A percentile compares a stretch with the other conserved stretches of the same genome.
Conservation (phyloP, 2,797 vertebrate genomes). For the Pitangus sulphuratus region DNA sequence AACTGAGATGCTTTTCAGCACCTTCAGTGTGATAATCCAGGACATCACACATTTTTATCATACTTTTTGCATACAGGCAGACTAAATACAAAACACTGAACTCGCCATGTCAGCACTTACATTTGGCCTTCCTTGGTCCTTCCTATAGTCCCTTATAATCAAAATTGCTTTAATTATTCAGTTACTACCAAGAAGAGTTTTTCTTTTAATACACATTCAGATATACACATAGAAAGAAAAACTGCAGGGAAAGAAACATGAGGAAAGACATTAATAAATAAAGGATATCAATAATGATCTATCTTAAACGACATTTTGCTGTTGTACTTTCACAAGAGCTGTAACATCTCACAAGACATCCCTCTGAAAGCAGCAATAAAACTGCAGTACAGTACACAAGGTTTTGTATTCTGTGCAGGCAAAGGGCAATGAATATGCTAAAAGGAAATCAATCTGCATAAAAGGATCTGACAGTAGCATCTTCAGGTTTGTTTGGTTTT, state of each 20-base stretch:
- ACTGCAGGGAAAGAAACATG: constrained; percentile 6
- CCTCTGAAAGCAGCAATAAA: constrained; percentile 59
- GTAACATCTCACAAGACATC: constrained; percentile 50
- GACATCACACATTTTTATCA: constrained; percentile 75
- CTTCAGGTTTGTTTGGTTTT: background rate
- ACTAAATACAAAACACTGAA: constrained; percentile 1
- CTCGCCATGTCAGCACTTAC: constrained; percentile 50
- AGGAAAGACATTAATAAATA: constrained; percentile 48
- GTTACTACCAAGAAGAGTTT: background rate
- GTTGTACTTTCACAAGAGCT: background rate
- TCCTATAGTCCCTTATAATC: background rate
- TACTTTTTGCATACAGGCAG: constrained; percentile 47
- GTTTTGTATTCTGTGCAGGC: constrained; percentile 43
- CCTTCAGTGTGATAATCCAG: constrained; percentile 69
- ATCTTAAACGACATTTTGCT: constrained; percentile 55
- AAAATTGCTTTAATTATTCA: constrained; percentile 9
- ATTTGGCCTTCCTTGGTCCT: background rate
- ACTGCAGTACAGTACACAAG: constrained; percentile 51
- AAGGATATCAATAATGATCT: constrained; percentile 55
- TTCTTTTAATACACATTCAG: background rate
- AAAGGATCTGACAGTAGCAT: constrained; percentile 11
- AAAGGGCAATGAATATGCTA: constrained; percentile 68
- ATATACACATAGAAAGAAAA: background rate
- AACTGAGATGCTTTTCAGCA: constrained; percentile 72
- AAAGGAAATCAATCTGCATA: constrained; percentile 54